Evolutionary conservation across 2,888 invertebrate species (phyloP).

Genomic region (Merodon equestris): DNA sequence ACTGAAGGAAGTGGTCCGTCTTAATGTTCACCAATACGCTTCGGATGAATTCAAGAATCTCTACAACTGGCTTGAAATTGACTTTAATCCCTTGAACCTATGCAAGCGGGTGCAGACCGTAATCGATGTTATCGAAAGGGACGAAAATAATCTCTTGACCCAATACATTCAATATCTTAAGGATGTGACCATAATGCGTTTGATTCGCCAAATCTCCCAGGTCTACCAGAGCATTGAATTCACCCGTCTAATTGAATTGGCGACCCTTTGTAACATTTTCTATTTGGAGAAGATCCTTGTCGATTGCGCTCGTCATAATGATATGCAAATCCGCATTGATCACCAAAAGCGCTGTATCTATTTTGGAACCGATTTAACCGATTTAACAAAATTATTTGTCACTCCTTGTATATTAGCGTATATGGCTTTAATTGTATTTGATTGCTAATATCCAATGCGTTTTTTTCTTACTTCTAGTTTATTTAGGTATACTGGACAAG

Average conservation of each 20-base stretch:
- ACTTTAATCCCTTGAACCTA: conserved; percentile 95
- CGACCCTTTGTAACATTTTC: conserved; percentile 92
- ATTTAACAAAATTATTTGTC: no score
- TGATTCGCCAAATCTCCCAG: conserved; percentile 93
- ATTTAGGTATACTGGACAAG: no score
- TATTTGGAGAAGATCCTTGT: conserved; percentile 95
- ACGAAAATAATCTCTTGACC: conserved; percentile 84
- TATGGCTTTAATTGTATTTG: no score
- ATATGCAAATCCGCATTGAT: conserved; percentile 94
- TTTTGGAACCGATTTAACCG: conserved; percentile 96
- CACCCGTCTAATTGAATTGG: conserved; percentile 88
- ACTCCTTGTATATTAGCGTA: no score
- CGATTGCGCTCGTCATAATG: conserved; percentile 96
- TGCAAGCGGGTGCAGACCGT: conserved; percentile 90
- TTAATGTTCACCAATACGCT: conserved; percentile 92
- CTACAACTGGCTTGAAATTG: conserved; percentile 96
- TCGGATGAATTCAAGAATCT: conserved; percentile 93
- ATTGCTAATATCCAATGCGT: no score
- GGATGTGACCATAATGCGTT: conserved; percentile 93
- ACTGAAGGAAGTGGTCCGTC: conserved; percentile 90
- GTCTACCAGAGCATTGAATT: conserved; percentile 97
- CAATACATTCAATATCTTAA: conserved; percentile 94
- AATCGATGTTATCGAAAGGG: conserved; percentile 86
- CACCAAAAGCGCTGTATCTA: conserved; percentile 90
- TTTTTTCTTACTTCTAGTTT: no score